A percentile compares a stretch with the other conserved stretches of the same genome.
phyloP scores from a whole-genome alignment of 2,888 invertebrate species.

The Taphrorychus bicolor region DNA sequence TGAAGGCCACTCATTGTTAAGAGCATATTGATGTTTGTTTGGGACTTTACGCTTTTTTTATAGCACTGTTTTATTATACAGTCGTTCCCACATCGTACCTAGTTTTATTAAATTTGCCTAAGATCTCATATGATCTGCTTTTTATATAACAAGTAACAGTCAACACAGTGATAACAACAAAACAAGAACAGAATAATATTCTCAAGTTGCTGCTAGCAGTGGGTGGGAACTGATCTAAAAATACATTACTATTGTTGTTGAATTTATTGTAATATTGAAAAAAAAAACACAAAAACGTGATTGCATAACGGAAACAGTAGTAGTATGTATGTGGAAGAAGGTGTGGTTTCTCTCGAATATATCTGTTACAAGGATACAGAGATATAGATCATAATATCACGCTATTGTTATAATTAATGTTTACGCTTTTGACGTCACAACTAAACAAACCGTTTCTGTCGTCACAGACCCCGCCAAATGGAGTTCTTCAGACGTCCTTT shows the following conservation, averaged over 20 bases:
- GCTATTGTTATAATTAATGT: not conserved
- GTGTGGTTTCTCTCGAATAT: not conserved
- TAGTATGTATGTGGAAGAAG: slow-evolving; percentile 2
- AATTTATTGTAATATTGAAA: slow-evolving; percentile 4
- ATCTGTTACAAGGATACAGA: slow-evolving; percentile 9
- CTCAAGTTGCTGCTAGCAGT: not conserved
- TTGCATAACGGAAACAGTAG: slow-evolving; percentile 4
- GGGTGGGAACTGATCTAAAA: slow-evolving; percentile 26
- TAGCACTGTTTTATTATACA: not conserved
- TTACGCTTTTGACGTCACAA: not conserved
- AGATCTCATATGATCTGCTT: too few relatives aligned
- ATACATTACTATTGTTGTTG: slow-evolving; percentile 19
- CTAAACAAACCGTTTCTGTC: not conserved
- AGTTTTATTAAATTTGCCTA: not conserved
- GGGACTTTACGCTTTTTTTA: not conserved
- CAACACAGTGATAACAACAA: too few relatives aligned
- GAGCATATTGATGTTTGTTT: too few relatives aligned
- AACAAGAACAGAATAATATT: not conserved
- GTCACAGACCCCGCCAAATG: slow-evolving; percentile 88
- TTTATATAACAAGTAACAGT: too few relatives aligned
- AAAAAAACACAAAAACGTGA: slow-evolving; percentile 3
- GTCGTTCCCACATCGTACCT: not conserved
- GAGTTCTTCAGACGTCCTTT: slow-evolving; percentile 83
- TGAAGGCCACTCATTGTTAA: not conserved
- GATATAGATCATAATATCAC: too few relatives aligned